phyloP scores from a whole-genome alignment of 1,140 invertebrate species.

The Drosophila repletoides region DNA sequence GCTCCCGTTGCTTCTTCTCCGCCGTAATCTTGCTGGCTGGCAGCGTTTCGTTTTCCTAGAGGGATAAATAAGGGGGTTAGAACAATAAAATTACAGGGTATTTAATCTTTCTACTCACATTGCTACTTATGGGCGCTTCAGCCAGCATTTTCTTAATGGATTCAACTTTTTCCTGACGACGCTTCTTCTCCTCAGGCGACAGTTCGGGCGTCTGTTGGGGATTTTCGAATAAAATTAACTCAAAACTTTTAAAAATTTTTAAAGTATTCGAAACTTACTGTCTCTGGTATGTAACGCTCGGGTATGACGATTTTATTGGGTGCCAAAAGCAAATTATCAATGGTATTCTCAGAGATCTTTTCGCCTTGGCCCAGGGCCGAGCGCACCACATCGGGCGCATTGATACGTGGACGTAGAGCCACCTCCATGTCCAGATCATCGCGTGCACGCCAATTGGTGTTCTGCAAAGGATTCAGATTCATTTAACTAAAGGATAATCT shows the following conservation, averaged over 20 bases:
- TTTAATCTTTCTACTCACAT: slow-evolving; percentile 52
- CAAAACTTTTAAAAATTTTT: background rate
- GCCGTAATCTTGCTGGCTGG: slow-evolving; percentile 87
- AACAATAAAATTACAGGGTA: background rate
- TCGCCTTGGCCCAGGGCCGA: slow-evolving; percentile 87
- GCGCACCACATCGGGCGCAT: slow-evolving; percentile 92
- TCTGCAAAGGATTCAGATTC: slow-evolving; percentile 73
- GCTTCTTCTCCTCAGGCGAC: slow-evolving; percentile 91
- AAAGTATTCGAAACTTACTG: slow-evolving; percentile 83
- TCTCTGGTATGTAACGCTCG: slow-evolving; percentile 94
- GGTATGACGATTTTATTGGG: slow-evolving; percentile 96
- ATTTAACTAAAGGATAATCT: background rate
- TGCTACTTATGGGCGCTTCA: slow-evolving; percentile 85
- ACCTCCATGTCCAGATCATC: slow-evolving; percentile 94
- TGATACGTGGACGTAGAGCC: slow-evolving; percentile 87
- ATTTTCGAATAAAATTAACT: background rate
- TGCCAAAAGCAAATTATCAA: slow-evolving; percentile 91
- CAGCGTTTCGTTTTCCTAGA: slow-evolving; percentile 76
- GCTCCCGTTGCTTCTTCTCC: slow-evolving; percentile 93
- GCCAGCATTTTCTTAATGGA: slow-evolving; percentile 95
- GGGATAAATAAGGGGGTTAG: background rate
- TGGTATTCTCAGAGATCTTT: slow-evolving; percentile 87
- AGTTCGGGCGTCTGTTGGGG: slow-evolving; percentile 87
- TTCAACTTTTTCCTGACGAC: slow-evolving; percentile 92
- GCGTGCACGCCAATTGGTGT: slow-evolving; percentile 85